Conservation (phyloP, 1,140 invertebrate species). For the Forficula auricularia region DNA sequence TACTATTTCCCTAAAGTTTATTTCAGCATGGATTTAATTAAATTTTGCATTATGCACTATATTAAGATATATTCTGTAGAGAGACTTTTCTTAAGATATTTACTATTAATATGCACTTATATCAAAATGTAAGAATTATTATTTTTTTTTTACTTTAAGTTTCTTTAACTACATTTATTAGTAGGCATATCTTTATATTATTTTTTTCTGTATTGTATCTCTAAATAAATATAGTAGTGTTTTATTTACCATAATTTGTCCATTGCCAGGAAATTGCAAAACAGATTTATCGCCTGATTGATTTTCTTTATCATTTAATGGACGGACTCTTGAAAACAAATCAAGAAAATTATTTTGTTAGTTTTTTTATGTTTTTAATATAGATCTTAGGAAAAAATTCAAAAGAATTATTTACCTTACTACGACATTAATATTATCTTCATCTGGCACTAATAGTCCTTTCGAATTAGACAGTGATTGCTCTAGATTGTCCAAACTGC, state of each 20-base stretch:
- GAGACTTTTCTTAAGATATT: too few relatives aligned
- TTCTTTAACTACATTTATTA: too few relatives aligned
- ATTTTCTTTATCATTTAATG: slow-evolving; percentile 48
- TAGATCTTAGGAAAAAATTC: slow-evolving; percentile 4
- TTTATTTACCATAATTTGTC: slow-evolving; percentile 54
- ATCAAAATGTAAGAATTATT: too few relatives aligned
- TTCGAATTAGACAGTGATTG: slow-evolving; percentile 20
- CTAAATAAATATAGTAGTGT: too few relatives aligned
- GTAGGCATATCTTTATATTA: too few relatives aligned
- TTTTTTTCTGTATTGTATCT: too few relatives aligned
- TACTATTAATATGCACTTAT: too few relatives aligned
- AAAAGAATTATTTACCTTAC: slow-evolving; percentile 35
- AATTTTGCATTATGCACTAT: too few relatives aligned
- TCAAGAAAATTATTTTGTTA: slow-evolving; percentile 8
- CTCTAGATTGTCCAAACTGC: slow-evolving; percentile 20
- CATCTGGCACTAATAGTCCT: slow-evolving; percentile 25
- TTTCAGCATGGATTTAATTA: too few relatives aligned
- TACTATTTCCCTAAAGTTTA: too few relatives aligned
- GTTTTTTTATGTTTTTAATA: slow-evolving; percentile 8
- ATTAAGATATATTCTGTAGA: too few relatives aligned
- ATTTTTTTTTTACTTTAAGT: too few relatives aligned
- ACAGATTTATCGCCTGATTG: slow-evolving; percentile 37
- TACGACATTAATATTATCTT: slow-evolving; percentile 65
- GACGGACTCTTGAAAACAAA: slow-evolving; percentile 41
- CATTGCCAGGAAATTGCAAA: slow-evolving; percentile 58